Conservation (phyloP, 2,888 invertebrate species). For the Synanthedon vespiformis region DNA sequence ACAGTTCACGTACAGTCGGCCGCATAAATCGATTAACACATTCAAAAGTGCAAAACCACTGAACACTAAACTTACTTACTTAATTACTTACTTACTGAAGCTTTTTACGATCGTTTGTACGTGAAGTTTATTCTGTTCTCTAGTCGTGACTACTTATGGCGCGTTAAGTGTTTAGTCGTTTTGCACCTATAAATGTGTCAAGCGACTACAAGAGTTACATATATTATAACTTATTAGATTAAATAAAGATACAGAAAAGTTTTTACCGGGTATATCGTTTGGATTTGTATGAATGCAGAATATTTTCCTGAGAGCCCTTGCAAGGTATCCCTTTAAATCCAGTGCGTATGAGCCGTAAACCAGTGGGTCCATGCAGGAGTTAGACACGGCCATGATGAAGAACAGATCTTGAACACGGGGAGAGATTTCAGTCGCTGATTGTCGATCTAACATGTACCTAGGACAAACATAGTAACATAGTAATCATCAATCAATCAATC, state of each 20-base stretch:
- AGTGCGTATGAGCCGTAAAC: conserved; percentile 81
- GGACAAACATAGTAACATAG: not conserved
- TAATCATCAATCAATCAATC: no score
- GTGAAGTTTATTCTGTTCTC: no score
- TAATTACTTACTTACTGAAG: no score
- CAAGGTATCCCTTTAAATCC: conserved; percentile 50
- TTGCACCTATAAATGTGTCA: no score
- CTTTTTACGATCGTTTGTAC: no score
- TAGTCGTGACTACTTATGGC: no score
- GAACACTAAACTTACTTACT: no score
- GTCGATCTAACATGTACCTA: conserved; percentile 79
- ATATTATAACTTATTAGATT: not conserved
- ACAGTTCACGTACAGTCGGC: not conserved
- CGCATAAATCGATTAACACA: no score
- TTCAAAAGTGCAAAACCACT: no score
- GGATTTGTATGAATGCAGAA: conserved; percentile 32
- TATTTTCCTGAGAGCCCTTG: conserved; percentile 32
- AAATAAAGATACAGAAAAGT: not conserved
- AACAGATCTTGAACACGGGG: conserved; percentile 75
- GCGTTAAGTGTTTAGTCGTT: no score
- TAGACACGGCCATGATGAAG: conserved; percentile 84
- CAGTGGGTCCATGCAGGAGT: conserved; percentile 84
- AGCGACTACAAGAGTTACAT: no score
- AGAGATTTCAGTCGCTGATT: conserved; percentile 75
- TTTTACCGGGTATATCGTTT: conserved; percentile 34